Conservation (phyloP, 2,888 invertebrate genomes). For the Pyrochroa serraticornis region DNA sequence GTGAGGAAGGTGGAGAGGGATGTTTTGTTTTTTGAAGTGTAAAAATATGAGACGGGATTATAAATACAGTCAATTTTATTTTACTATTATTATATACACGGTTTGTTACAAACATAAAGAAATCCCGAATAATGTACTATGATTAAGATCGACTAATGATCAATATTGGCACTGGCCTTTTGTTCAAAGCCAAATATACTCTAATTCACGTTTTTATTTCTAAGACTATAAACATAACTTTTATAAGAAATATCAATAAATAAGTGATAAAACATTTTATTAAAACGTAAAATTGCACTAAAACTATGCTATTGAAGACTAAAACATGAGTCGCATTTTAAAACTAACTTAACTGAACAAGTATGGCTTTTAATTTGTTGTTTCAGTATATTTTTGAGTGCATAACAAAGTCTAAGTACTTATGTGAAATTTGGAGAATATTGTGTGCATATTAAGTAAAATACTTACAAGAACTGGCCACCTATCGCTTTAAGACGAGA, state of each 20-base stretch:
- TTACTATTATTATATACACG: conserved; percentile 51
- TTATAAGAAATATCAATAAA: conserved; percentile 36
- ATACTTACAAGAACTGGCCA: conserved; percentile 45
- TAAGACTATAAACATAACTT: conserved; percentile 34
- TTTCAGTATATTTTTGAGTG: conserved; percentile 1
- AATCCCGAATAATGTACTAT: conserved; percentile 40
- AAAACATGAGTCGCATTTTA: conserved; percentile 20
- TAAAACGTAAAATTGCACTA: conserved; percentile 41
- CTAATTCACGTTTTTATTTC: conserved; percentile 34
- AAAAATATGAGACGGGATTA: conserved; percentile 29
- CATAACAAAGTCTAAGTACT: conserved; percentile 21
- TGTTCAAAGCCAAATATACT: conserved; percentile 35
- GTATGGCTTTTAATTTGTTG: conserved; percentile 17
- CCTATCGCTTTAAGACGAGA: conserved; percentile 34
- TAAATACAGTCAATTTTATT: conserved; percentile 54
- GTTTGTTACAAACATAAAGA: conserved; percentile 49
- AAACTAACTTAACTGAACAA: conserved; percentile 16
- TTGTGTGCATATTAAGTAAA: conserved; percentile 33
- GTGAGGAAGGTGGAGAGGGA: too few relatives aligned
- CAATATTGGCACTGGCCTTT: conserved; percentile 48
- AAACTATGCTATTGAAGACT: conserved; percentile 33
- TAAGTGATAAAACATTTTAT: conserved; percentile 33
- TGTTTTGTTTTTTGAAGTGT: not conserved
- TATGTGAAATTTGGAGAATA: conserved; percentile 14
- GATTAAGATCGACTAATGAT: conserved; percentile 34